Base-by-base conservation (phyloP, 1,140 invertebrate species). In the Asobara japonica region DNA sequence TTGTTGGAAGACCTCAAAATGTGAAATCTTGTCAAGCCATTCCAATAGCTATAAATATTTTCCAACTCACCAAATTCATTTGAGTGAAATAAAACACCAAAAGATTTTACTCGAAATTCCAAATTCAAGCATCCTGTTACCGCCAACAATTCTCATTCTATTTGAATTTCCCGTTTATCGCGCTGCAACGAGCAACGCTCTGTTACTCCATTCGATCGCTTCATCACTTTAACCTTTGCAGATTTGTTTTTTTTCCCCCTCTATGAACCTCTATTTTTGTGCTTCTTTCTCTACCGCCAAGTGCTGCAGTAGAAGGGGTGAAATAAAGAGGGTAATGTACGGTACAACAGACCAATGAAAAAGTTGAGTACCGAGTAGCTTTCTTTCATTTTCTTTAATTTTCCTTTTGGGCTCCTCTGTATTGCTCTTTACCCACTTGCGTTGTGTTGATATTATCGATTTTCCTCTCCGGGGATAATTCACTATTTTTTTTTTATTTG, bases 381-480 rank as follows among this genome's bases (percentile, higher is more conserved):
- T 18, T 65, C 56, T 51, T 30, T 20, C 22, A 27, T 60, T 30
- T 51, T 25, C 64, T 60, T 45, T 20, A 22, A 27, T 56, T n/a
- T 51, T 29, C 69, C 60, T 45, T 31, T 66, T 62, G 36, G 30
- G 41, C n/a, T n/a, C 13, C 20, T 33, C 69, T 66, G 16, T 69
- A 16, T 20, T 64, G 41, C 66, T 45, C 60, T 45, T 38, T 30
- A 33, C 56, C 64, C 62, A 18, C 25, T 18, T 48, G 27, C 11
- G 64, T 65, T 65, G 64, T 71, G 69, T 60, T 70, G 68, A 16
- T 31, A 71, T 71, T 71, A 71, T 71, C 41, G 61, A 56, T 65
- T 65, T 45, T 65, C 27, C 25, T 27, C 51, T 69, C 65, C 67
- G 67, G 60, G 51, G 65, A 68, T 61, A 72, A 71, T 45, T 45